Evolutionary conservation across 30 jellyfish, hydroid and myxozoan genomes (phyloP).

Genomic region (Clytia hemisphaerica): DNA sequence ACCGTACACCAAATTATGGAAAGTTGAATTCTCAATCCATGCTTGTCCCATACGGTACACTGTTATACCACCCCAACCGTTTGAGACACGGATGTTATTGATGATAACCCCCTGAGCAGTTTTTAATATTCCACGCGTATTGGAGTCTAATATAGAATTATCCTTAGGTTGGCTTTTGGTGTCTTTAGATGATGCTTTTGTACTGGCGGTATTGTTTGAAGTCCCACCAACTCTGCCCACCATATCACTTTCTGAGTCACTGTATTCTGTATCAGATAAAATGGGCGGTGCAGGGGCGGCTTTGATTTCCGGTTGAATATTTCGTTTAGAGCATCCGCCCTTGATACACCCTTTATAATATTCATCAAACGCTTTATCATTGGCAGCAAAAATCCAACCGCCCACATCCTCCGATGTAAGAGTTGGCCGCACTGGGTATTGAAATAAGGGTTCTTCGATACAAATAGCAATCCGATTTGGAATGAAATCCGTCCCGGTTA

Average conservation of each 20-base stretch:
- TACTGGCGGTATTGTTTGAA: background rate
- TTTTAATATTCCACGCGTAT: constrained; percentile 21
- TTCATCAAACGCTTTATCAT: constrained; percentile 20
- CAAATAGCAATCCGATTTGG: constrained; percentile 71
- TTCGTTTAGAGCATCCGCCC: constrained; percentile 3
- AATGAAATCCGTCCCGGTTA: constrained; percentile 47
- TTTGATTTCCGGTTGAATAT: background rate
- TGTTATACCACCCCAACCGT: constrained; percentile 82
- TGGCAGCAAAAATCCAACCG: constrained; percentile 64
- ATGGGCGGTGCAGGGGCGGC: background rate
- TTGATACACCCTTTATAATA: constrained; percentile 24
- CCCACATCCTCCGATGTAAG: constrained; percentile 21
- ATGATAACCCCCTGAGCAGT: constrained; percentile 51
- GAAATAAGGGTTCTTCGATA: constrained; percentile 66
- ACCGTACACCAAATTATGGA: constrained; percentile 52
- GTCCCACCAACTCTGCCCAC: background rate
- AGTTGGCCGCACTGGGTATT: constrained; percentile 29
- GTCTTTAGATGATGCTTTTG: constrained; percentile 20
- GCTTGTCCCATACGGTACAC: constrained; percentile 73
- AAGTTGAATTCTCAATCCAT: constrained; percentile 66
- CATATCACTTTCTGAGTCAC: constrained; percentile 11
- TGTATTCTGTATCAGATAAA: background rate
- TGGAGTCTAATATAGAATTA: constrained; percentile 28
- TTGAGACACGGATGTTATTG: constrained; percentile 36
- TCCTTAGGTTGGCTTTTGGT: background rate